Evolutionary conservation across 2,797 vertebrate species (phyloP).

Genomic region (Zenarchopterus dispar): DNA sequence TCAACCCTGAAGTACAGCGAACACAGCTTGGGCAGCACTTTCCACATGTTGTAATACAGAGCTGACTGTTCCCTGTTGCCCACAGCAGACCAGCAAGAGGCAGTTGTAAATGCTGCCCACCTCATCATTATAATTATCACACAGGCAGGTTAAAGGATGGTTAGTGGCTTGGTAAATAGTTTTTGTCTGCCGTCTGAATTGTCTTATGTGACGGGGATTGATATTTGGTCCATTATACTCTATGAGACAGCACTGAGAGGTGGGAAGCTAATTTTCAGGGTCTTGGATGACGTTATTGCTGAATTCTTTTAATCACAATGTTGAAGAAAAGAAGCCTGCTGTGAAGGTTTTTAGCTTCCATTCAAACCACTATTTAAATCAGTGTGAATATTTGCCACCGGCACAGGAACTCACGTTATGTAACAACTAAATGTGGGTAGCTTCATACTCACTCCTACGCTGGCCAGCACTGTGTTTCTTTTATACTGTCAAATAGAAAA

Average conservation of each 20-base stretch:
- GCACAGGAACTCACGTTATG: constrained; percentile 62
- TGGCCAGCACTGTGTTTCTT: constrained; percentile 41
- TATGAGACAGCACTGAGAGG: constrained; percentile 26
- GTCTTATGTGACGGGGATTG: no score
- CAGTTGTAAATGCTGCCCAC: constrained; percentile 28
- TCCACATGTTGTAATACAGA: constrained; percentile 27
- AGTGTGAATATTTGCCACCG: constrained; percentile 58
- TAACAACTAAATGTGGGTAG: constrained; percentile 60
- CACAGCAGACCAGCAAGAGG: constrained; percentile 23
- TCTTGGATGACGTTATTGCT: constrained; percentile 27
- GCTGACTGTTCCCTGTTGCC: constrained; percentile 43
- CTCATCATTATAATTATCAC: constrained; percentile 23
- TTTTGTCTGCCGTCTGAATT: no score
- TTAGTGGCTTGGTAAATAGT: neutral
- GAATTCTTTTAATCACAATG: constrained; percentile 16
- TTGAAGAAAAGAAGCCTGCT: constrained; percentile 22
- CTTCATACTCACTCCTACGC: constrained; percentile 57
- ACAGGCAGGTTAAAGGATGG: constrained; percentile 20
- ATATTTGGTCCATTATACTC: constrained; percentile 6
- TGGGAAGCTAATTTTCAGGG: constrained; percentile 33
- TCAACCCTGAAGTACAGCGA: constrained; percentile 14
- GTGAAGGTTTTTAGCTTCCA: constrained; percentile 31
- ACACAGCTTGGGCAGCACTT: constrained; percentile 46
- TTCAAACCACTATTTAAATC: constrained; percentile 49
- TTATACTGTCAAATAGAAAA: constrained; percentile 46